Base-by-base conservation (phyloP, 2,888 invertebrate genomes). In the Ashinkailepas kermadecensis region DNA sequence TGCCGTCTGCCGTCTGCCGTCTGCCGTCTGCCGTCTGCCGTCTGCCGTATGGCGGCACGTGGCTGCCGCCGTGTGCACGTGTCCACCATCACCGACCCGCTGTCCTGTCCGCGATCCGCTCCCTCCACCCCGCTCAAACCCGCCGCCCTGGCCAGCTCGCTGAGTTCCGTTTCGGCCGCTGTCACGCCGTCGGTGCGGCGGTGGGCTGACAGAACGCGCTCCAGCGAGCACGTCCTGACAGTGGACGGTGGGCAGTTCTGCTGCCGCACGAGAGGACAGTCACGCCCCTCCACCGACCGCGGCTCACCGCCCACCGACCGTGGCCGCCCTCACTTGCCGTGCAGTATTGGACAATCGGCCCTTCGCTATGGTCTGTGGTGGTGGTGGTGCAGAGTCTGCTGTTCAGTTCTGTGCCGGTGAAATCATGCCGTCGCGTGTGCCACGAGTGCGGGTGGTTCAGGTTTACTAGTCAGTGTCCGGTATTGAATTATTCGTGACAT, bases 41-140 rank as follows among this genome's bases (percentile, higher is more conserved):
- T 39, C 39, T 39, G 39, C 39, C 1, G 39, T 39, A 1, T 1
- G 39, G 39, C 39, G 39, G 39, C 4, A 39, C 39, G 39, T 39
- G 39, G 39, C 4, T 39, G 39, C 39, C 39, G 39, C 39, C 39
- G 39, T 39, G 39, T 39, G 39, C 39, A 39, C 39, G 67, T 67
- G 67, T 25, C 67, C 23, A 67, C 23, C 23, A 25, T 23, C 64
- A 64, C n/a, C 64, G 64, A 21, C 21, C n/a, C 64, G 21, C 64
- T n/a, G 64, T 64, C 64, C 64, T 64, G 64, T 64, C 64, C 21
- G 6, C 64, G n/a, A n/a, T 64, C 21, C 64, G 64, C n/a, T 39
- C 39, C 39, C 70, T 23, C 10, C 39, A 70, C 70, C 70, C 70
- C 70, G 70, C 70, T 70, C 70, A 70, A 70, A 39, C 70, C 25